Conservation (phyloP, 2,113 vertebrate genomes). For the Vidua chalybeata region DNA sequence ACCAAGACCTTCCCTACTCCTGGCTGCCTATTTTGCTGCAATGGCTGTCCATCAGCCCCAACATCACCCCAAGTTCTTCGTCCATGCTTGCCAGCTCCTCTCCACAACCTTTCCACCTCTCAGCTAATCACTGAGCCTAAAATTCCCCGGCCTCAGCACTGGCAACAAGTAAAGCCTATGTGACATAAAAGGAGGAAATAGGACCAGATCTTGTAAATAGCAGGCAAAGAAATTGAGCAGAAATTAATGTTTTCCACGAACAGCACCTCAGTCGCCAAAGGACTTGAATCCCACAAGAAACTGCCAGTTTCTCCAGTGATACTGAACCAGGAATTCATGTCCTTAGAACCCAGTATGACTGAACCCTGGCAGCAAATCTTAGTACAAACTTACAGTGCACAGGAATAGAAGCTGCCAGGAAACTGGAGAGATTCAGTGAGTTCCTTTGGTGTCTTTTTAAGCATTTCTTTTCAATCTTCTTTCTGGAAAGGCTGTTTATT, state of each 20-base stretch:
- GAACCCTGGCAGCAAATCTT: not conserved
- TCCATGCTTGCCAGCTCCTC: not conserved
- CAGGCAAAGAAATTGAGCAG: not conserved
- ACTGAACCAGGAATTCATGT: not conserved
- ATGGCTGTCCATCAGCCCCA: not conserved
- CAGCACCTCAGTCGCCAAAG: not conserved
- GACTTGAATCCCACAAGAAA: not conserved
- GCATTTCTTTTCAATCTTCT: not conserved
- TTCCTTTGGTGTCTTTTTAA: not conserved
- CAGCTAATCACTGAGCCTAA: not conserved
- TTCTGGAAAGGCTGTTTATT: not conserved
- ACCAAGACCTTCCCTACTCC: not conserved
- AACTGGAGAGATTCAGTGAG: not conserved
- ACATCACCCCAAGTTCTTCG: accelerated
- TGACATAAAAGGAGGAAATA: not conserved
- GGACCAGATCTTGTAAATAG: not conserved
- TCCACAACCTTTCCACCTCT: not conserved
- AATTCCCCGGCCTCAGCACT: not conserved
- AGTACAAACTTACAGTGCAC: not conserved
- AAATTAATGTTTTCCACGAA: not conserved
- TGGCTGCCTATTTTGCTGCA: accelerated
- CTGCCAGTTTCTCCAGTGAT: not conserved
- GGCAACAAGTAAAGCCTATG: not conserved
- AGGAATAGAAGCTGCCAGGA: not conserved
- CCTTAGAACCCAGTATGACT: not conserved